Percentiles rank a stretch among this genome's conserved stretches.
These are phyloP conservation scores for Coenonympha glycerion DNA, from an alignment of 2,888 invertebrate species.

Conservation along the genomic window DNA sequence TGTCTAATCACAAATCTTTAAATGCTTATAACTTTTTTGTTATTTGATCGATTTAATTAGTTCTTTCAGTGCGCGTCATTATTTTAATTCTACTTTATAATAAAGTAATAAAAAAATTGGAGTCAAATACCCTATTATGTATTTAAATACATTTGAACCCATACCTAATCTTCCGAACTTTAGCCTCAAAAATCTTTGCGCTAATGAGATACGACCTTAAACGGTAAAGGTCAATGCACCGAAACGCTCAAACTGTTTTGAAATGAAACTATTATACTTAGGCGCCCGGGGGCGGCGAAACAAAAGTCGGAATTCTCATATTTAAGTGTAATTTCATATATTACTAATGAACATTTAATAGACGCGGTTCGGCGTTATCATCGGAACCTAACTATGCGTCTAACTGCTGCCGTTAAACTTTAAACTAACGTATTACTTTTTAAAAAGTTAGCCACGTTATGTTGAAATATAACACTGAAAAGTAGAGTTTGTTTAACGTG, in stretches of 20 bases:
- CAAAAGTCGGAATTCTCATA: conserved; percentile 45
- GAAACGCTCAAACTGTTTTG: conserved; percentile 20
- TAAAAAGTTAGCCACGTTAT: background rate
- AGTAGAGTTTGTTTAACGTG: no score
- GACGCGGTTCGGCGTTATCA: conserved; percentile 43
- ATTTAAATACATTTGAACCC: no score
- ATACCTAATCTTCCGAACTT: no score
- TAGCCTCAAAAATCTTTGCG: background rate
- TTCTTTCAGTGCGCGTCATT: no score
- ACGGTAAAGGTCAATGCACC: conserved; percentile 11
- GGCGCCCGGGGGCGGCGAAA: conserved; percentile 15
- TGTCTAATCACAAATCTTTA: no score
- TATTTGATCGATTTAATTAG: no score
- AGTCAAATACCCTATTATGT: no score
- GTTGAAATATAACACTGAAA: no score
- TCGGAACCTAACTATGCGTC: conserved; percentile 30
- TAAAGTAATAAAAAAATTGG: no score
- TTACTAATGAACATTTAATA: conserved; percentile 59
- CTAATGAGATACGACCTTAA: background rate
- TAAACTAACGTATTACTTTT: background rate
- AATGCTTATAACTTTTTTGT: no score
- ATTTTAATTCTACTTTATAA: no score
- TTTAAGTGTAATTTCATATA: conserved; percentile 50
- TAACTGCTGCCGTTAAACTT: conserved; percentile 16
- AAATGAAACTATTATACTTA: conserved; percentile 23